phyloP scores from a whole-genome alignment of 2,797 vertebrate species.

The Myiotriccus ornatus region DNA sequence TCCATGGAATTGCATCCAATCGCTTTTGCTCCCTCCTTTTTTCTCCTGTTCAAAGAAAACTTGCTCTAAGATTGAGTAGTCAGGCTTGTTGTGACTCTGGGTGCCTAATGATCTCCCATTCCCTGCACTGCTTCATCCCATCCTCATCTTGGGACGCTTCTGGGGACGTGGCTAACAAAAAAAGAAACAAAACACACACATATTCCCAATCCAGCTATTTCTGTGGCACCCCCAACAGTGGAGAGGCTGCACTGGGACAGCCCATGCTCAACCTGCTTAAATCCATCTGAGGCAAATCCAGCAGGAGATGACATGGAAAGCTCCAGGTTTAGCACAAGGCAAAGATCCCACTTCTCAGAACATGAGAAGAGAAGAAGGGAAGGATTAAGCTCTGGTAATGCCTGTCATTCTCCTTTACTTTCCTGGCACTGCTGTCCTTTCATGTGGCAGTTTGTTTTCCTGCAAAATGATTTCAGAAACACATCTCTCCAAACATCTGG shows the following conservation, averaged over 20 bases:
- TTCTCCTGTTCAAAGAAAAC: neutral
- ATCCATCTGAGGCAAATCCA: neutral
- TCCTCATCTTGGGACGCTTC: neutral
- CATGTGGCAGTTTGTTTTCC: constrained; percentile 6
- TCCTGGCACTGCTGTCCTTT: neutral
- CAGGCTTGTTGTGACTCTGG: neutral
- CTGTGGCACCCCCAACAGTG: neutral
- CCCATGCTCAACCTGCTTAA: neutral
- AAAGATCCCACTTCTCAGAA: neutral
- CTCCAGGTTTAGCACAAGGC: neutral
- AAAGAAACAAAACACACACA: neutral
- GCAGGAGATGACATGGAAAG: neutral
- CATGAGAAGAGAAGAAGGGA: neutral
- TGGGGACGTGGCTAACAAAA: neutral
- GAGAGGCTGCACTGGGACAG: neutral
- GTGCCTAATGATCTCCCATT: neutral
- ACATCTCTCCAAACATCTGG: constrained; percentile 41
- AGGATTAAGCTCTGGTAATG: neutral
- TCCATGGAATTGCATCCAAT: neutral
- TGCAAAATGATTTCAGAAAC: neutral
- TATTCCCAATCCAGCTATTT: neutral
- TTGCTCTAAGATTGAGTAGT: neutral
- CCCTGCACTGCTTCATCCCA: neutral
- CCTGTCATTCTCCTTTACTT: neutral
- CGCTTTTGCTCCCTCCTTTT: neutral